Conservation (phyloP, 2,888 invertebrate genomes). For the Coleophora deauratella region DNA sequence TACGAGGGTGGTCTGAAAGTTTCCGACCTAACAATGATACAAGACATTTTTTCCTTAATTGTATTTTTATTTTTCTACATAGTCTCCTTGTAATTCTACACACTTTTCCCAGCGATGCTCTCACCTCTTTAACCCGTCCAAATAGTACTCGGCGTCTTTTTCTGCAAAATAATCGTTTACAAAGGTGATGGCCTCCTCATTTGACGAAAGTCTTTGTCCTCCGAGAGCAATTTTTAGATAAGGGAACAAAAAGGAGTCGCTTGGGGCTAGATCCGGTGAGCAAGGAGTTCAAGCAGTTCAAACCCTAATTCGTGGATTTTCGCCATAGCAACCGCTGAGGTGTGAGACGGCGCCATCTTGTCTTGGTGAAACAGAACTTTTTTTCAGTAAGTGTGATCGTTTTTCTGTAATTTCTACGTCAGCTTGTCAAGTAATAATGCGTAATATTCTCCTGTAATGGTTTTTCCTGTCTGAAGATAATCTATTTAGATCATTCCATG, state of each 20-base stretch:
- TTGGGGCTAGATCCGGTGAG: conserved; percentile 16
- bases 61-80: conserved; percentile 4
- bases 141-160: conserved; percentile 6
- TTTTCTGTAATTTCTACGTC: conserved; percentile 16
- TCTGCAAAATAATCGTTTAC: neutral
- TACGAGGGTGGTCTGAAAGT: neutral
- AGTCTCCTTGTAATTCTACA: conserved; percentile 8
- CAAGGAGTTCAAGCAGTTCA: conserved; percentile 16
- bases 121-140: conserved; percentile 8
- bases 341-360: conserved; percentile 15
- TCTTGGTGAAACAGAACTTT: conserved; percentile 22
- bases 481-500: conserved; percentile 20
- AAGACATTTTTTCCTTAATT: neutral
- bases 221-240: conserved; percentile 8
- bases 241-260: conserved; percentile 17
- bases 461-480: conserved; percentile 21
- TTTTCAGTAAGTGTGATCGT: conserved; percentile 20
- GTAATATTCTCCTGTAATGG: conserved; percentile 20
- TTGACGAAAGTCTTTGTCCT: conserved; percentile 6
- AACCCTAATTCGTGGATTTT: conserved; percentile 16
- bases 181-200: conserved; percentile 10
- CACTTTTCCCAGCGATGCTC: conserved; percentile 11
- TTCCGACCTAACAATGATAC: neutral
- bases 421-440: conserved; percentile 19
- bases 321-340: conserved; percentile 13